phyloP scores from a whole-genome alignment of 2,888 invertebrate species.

The Acleris laterana region DNA sequence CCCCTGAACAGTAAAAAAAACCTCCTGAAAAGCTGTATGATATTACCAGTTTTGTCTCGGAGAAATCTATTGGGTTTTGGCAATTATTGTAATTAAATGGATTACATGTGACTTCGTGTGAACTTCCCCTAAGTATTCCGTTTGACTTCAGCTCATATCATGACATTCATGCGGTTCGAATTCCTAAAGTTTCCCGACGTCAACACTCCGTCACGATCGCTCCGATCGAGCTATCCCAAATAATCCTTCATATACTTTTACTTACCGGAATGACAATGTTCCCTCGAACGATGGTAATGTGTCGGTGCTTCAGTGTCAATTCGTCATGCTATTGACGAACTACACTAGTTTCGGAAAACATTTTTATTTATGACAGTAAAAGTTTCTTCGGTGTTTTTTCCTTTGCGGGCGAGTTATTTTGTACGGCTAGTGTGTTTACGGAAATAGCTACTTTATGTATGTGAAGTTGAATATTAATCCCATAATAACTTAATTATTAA shows the following conservation, averaged over 20 bases:
- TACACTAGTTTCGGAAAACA: constrained; percentile 18
- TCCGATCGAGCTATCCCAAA: constrained; percentile 51
- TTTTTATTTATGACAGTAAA: constrained; percentile 28
- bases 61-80: not conserved
- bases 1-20: too few relatives aligned
- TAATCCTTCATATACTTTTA: constrained; percentile 38
- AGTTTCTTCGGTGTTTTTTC: constrained; percentile 13
- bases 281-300: constrained; percentile 14
- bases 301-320: constrained; percentile 14
- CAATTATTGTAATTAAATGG: not conserved
- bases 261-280: constrained; percentile 26
- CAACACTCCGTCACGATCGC: constrained; percentile 51
- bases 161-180: constrained; percentile 43
- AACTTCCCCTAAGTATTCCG: constrained; percentile 11
- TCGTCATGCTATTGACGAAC: constrained; percentile 32
- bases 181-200: constrained; percentile 56
- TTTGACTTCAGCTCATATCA: constrained; percentile 41
- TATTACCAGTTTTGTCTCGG: too few relatives aligned
- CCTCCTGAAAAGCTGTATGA: too few relatives aligned
- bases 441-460: too few relatives aligned
- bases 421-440: not conserved
- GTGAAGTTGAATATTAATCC: too few relatives aligned
- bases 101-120: not conserved
- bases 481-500: too few relatives aligned
- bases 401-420: not conserved